Percentiles rank a stretch among this genome's conserved stretches.
These are phyloP conservation scores for Takifugu bimaculatus DNA, from an alignment of 2,113 vertebrate species.

Conservation along the genomic window DNA sequence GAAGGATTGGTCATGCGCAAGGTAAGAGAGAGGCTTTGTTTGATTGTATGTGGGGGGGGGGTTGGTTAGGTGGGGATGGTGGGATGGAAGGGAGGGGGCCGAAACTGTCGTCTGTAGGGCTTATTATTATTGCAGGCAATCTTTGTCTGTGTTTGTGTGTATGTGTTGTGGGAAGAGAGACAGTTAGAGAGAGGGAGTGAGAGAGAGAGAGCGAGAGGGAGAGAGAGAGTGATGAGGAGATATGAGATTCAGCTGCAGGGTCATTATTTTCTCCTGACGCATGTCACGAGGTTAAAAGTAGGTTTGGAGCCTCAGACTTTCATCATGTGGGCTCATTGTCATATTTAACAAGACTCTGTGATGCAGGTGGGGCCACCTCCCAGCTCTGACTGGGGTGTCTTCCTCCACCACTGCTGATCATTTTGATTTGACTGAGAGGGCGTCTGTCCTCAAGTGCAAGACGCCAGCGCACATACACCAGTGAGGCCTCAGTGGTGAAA, in stretches of 20 bases:
- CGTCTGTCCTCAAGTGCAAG: constrained; percentile 22
- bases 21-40: constrained; percentile 79
- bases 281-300: constrained; percentile 53
- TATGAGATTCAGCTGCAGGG: constrained; percentile 60
- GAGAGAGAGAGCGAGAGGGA: neutral
- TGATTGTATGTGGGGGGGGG: constrained; percentile 69
- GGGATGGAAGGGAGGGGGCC: constrained; percentile 59
- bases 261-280: constrained; percentile 58
- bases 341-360: constrained; percentile 32
- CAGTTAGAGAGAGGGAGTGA: neutral
- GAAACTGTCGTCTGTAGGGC: constrained; percentile 71
- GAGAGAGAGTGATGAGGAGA: constrained; percentile 48
- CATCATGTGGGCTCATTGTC: constrained; percentile 39
- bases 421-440: constrained; percentile 19
- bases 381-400: neutral
- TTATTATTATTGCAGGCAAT: constrained; percentile 76
- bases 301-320: constrained; percentile 26
- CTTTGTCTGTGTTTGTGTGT: constrained; percentile 55
- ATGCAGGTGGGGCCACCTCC: constrained; percentile 10
- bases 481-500: constrained; percentile 43
- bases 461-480: neutral
- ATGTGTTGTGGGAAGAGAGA: constrained; percentile 28
- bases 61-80: constrained; percentile 43
- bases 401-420: constrained; percentile 14
- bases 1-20: constrained; percentile 73